Base-by-base conservation (phyloP, 30 jellyfish, hydroid and myxozoan genomes). In the Rhopilema esculentum region DNA sequence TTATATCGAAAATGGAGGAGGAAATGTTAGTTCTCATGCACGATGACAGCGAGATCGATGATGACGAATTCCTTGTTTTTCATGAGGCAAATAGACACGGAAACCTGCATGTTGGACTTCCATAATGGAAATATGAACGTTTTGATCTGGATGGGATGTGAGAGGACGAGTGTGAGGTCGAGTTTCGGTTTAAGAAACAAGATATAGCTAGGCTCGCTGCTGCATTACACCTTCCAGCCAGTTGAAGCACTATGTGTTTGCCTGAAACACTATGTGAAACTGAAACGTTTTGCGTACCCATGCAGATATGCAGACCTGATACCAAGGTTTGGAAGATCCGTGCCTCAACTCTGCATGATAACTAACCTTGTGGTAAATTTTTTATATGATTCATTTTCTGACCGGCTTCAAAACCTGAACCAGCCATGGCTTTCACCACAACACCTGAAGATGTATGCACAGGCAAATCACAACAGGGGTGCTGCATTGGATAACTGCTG, bases 321-420 rank as follows among this genome's bases (percentile, higher is more conserved):
- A 30, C 90, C 94, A 32, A 66, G 91, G 52, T 89, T 89, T 75
- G 91, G 86, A 15, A 75, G 94, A 66, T 69, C 97, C 73, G 83
- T 80, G 20, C 89, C 97, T n/a, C 91, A 89, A 83, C 68, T 89
- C 50, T 72, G 94, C 85, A 80, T 89, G 90, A 72, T 89, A 32
- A 32, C 49, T 20, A 89, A 73, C 77, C 69, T 16, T 4, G 69
- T 72, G 29, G 61, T 81, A 40, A 50, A 80, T 23, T 48, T 26
- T 16, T 49, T 82, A 29, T 68, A 51, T 33, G 57, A 64, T 17
- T 81, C 63, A 29, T 77, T 49, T 72, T 72, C n/a, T n/a, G n/a
- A n/a, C n/a, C n/a, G n/a, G 80, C 72, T 80, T 69, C 32, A 33
- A 49, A 32, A 93, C 75, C 80, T 89, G 61, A 75, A 75, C 52